Percentiles rank a stretch among this genome's conserved stretches.
These are phyloP conservation scores for Cynopterus brachyotis DNA, from an alignment of 2,113 vertebrate genomes.

Conservation along the genomic window DNA sequence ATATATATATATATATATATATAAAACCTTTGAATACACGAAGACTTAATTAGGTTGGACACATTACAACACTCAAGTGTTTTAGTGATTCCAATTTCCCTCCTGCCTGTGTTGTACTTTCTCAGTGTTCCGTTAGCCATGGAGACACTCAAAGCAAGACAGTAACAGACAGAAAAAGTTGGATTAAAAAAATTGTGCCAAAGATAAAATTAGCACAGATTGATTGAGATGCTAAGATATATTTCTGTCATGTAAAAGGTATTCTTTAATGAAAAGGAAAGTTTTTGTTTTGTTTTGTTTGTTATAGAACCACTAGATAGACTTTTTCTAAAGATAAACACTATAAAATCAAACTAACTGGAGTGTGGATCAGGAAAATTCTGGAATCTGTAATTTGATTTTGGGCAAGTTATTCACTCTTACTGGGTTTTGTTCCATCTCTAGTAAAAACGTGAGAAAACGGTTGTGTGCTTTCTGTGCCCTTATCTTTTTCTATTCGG, in stretches of 20 bases:
- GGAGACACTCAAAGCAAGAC: background rate
- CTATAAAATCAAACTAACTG: background rate
- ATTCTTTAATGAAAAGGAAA: background rate
- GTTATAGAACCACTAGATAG: background rate
- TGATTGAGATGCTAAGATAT: background rate
- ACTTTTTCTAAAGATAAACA: background rate
- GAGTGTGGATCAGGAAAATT: background rate
- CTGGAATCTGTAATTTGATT: background rate
- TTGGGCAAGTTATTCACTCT: background rate
- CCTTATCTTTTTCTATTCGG: background rate
- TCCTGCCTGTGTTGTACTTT: background rate
- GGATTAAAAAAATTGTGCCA: background rate
- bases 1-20: no score
- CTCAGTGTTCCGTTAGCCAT: background rate
- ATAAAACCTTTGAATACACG: rapidly evolving
- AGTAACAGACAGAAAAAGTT: rapidly evolving
- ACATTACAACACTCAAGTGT: background rate
- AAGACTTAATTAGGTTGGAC: background rate
- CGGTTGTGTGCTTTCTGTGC: rapidly evolving
- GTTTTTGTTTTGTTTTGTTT: background rate
- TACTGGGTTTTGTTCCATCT: background rate
- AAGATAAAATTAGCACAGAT: background rate
- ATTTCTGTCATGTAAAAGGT: background rate
- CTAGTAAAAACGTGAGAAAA: background rate
- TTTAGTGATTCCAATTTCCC: background rate